phyloP scores from a whole-genome alignment of 2,113 vertebrate species.

The Brachyistius frenatus region DNA sequence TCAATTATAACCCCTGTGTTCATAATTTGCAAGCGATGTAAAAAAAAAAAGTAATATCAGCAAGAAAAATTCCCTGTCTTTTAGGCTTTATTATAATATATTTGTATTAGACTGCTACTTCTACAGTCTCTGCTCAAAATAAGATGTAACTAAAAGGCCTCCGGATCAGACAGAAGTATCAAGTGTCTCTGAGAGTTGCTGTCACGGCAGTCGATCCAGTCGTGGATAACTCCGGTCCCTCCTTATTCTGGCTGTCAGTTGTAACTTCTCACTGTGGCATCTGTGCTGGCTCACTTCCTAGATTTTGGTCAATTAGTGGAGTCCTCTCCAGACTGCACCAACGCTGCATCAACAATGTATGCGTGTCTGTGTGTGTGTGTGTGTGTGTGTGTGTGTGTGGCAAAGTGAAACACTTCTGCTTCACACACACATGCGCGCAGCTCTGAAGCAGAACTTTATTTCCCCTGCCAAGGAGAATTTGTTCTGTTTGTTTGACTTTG shows the following conservation, averaged over 20 bases:
- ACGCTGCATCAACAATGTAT: slow-evolving; percentile 8
- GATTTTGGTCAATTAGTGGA: slow-evolving; percentile 57
- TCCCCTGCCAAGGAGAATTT: slow-evolving; percentile 26
- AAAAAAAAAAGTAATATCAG: too few species aligned
- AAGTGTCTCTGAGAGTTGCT: background rate
- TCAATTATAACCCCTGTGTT: too few species aligned
- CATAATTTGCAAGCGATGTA: too few species aligned
- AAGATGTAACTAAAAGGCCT: background rate
- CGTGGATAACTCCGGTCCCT: slow-evolving; percentile 4
- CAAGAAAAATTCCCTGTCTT: too few species aligned
- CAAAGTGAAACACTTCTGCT: slow-evolving; percentile 11
- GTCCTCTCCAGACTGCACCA: slow-evolving; percentile 37
- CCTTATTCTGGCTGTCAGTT: slow-evolving; percentile 48
- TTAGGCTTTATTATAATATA: too few species aligned
- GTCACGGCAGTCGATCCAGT: slow-evolving; percentile 33
- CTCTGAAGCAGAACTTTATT: slow-evolving; percentile 22
- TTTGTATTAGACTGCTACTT: too few species aligned
- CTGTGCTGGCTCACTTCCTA: slow-evolving; percentile 72
- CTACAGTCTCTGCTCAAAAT: too few species aligned
- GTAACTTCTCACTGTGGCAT: slow-evolving; percentile 59
- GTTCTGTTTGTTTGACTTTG: slow-evolving; percentile 38
- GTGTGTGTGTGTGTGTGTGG: background rate
- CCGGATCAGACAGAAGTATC: background rate
- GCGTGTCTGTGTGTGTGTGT: too few species aligned
- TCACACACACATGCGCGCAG: background rate